A percentile compares a stretch with the other conserved stretches of the same genome.
Evolutionary conservation across 2,888 invertebrate species (phyloP).

Genomic region (Tenodera sinensis): DNA sequence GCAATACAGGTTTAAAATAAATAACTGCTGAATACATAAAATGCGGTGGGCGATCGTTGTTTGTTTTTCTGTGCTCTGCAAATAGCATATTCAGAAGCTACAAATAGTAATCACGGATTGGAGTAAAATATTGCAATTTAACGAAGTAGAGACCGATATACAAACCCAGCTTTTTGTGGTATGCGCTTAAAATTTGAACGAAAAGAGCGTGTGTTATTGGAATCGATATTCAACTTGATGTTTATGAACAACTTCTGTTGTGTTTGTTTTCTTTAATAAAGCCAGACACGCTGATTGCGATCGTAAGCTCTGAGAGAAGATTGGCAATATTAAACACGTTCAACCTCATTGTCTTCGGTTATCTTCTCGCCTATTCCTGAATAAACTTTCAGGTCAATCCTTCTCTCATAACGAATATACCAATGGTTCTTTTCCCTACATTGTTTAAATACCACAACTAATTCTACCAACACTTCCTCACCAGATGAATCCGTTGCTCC

Average conservation of each 20-base stretch:
- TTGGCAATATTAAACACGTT: too few relatives aligned
- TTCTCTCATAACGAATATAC: too few relatives aligned
- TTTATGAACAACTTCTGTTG: neutral
- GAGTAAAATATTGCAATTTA: neutral
- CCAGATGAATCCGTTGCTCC: too few relatives aligned
- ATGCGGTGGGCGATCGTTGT: neutral
- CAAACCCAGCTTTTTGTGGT: neutral
- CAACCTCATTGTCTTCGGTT: too few relatives aligned
- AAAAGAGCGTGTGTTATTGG: neutral
- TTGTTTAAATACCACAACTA: too few relatives aligned
- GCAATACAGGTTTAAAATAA: neutral
- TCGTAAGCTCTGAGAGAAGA: too few relatives aligned
- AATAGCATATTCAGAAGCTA: neutral
- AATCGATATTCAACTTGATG: neutral
- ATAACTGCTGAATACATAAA: neutral
- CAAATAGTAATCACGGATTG: neutral
- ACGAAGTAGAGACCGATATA: neutral
- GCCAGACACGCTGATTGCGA: too few relatives aligned
- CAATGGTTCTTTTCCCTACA: too few relatives aligned
- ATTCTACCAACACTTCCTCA: too few relatives aligned
- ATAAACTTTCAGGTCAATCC: too few relatives aligned
- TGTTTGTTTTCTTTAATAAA: neutral
- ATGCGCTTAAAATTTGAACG: neutral
- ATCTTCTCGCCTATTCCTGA: too few relatives aligned
- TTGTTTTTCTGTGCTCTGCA: neutral